Conservation (phyloP, 2,113 vertebrate species). For the Trogon melanurus region DNA sequence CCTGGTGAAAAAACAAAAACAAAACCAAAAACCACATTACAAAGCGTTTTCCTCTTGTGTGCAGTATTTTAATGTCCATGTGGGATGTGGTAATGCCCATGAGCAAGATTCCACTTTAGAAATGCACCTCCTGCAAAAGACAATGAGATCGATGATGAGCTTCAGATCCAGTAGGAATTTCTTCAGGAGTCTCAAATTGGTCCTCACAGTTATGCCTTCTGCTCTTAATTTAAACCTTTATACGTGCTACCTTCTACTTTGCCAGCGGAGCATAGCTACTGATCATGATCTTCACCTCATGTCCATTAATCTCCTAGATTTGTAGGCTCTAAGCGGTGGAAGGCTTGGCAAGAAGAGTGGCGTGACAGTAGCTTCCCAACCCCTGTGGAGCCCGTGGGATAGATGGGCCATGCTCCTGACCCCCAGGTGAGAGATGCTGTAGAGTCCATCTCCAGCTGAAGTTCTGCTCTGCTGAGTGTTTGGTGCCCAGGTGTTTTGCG, state of each 20-base stretch:
- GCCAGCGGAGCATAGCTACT: not conserved
- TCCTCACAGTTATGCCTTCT: not conserved
- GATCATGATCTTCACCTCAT: not conserved
- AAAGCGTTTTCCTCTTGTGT: not conserved
- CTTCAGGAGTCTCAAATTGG: not conserved
- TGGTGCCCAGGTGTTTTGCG: accelerated
- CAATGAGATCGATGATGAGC: not conserved
- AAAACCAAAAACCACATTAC: no score
- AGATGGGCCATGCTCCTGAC: accelerated
- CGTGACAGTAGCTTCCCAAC: not conserved
- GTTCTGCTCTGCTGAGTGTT: not conserved
- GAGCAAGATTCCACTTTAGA: not conserved
- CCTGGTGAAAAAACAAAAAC: not conserved
- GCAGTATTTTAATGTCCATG: accelerated
- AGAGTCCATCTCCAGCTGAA: not conserved
- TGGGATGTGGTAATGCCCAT: not conserved
- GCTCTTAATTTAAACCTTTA: not conserved
- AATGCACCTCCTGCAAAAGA: not conserved
- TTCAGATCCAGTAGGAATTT: not conserved
- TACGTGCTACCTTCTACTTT: accelerated
- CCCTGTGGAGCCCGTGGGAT: accelerated
- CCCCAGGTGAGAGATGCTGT: accelerated
- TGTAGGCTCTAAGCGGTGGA: not conserved
- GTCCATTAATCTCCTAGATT: not conserved
- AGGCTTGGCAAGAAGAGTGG: not conserved